Base-by-base conservation (phyloP, 2,113 vertebrate species). In the Percopsis transmontana region DNA sequence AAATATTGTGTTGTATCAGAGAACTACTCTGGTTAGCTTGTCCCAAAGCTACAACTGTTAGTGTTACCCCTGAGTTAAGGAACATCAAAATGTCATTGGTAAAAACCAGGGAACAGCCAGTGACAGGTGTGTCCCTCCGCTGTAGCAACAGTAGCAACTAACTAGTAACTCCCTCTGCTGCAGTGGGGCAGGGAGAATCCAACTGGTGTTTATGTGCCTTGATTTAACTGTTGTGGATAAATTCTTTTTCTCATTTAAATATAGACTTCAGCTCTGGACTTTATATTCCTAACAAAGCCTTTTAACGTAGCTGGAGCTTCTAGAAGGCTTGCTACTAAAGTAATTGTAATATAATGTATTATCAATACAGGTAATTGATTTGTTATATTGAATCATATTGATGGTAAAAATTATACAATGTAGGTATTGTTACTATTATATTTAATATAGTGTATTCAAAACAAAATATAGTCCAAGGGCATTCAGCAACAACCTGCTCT, bases 71-170 rank as follows among this genome's bases (percentile, higher is more conserved):
- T 38, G 13, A 55, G 24, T 73, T 45, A 55, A 48, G 56, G 51
- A 76, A 70, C 62, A 84, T 79, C 9, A 68, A 78, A 76, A 84
- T 80, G 85, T 80, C 74, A 80, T 59, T 74, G 64, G 69, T 62
- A 72, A 77, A 57, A 33, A 72, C 65, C 48, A 67, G 20, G 57
- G 12, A 62, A 85, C 69, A 54, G 24, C 64, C 70, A 54, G 66
- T 79, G 81, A 80, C 72, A 83, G 82, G 71, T 80, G 83, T 86
- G 76, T 88, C 63, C 85, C 76, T 89, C 86, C 83, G 83, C 86
- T 58, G 27, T 15, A 15, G 45, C 9, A 11, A 19, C 58, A 20
- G 41, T 48, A 21, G 61, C 20, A 41, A 54, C 52, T 19, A 33
- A 38, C 51, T 21, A 40, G 70, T 62, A 76, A 78, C 64, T 68